These are phyloP conservation scores for Gallinago solitaria DNA, from an alignment of 2,797 vertebrate species.

Conservation along the genomic window DNA sequence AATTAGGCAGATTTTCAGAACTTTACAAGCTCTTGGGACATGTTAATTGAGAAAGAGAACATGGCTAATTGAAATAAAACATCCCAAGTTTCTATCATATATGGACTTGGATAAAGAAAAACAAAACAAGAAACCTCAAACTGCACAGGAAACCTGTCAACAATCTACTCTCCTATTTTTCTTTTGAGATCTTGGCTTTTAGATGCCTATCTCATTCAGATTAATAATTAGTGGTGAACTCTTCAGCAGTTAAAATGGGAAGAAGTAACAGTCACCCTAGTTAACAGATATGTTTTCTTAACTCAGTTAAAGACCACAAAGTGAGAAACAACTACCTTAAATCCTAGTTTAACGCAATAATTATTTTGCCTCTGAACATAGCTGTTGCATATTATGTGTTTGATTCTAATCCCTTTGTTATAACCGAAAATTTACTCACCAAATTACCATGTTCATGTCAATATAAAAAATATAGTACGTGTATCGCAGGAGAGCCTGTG, in stretches of 20 bases:
- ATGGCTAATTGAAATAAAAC: not conserved
- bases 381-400: not conserved
- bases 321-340: not conserved
- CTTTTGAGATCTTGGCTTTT: not conserved
- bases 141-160: not conserved
- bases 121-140: not conserved
- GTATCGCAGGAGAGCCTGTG: constrained; percentile 31
- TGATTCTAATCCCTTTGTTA: constrained; percentile 3
- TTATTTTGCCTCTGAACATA: not conserved
- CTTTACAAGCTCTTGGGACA: not conserved
- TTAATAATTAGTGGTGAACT: not conserved
- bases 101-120: not conserved
- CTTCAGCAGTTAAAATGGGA: constrained; percentile 8
- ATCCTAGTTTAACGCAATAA: not conserved
- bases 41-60: not conserved
- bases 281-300: not conserved
- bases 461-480: constrained; percentile 53
- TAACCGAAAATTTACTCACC: not conserved
- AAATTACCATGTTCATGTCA: constrained; percentile 2
- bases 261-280: not conserved
- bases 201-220: not conserved
- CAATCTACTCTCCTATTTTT: not conserved
- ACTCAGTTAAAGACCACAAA: not conserved
- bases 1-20: not conserved
- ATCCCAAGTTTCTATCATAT: not conserved